These are phyloP conservation scores for Sthenelais limicola DNA, from an alignment of 2,888 invertebrate species.

Conservation along the genomic window DNA sequence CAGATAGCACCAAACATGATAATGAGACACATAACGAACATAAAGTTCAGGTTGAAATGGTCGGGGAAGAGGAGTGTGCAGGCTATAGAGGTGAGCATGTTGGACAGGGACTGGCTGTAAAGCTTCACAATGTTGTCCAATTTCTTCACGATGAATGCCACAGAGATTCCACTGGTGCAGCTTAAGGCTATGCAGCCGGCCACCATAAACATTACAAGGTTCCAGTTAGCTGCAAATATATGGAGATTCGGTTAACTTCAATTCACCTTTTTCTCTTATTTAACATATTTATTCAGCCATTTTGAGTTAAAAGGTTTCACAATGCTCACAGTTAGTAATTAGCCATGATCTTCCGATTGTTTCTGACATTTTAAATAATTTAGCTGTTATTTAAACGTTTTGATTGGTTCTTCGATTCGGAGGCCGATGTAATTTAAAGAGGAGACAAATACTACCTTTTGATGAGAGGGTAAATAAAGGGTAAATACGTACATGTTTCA, in stretches of 20 bases:
- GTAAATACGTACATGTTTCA: constrained; percentile 19
- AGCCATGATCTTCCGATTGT: too few species aligned
- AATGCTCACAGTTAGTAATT: too few species aligned
- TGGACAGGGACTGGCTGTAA: constrained; percentile 47
- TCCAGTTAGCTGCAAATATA: not conserved
- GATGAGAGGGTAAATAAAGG: too few species aligned
- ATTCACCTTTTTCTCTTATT: too few species aligned
- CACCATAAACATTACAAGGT: constrained; percentile 27
- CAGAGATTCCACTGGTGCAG: constrained; percentile 38
- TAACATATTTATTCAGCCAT: too few species aligned
- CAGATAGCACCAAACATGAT: constrained; percentile 44
- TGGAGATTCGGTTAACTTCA: too few species aligned
- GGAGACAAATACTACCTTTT: too few species aligned
- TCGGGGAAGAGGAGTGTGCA: constrained; percentile 46
- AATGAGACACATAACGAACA: constrained; percentile 44
- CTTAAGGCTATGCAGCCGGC: constrained; percentile 34
- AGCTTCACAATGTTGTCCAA: constrained; percentile 52
- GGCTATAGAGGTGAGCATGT: constrained; percentile 46
- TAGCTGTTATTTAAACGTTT: too few species aligned
- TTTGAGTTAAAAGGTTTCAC: too few species aligned
- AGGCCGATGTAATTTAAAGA: too few species aligned
- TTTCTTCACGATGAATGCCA: constrained; percentile 47
- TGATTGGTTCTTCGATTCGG: too few species aligned
- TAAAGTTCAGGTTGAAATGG: constrained; percentile 41
- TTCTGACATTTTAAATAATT: too few species aligned